Percentiles rank a stretch among this genome's conserved stretches.
These are phyloP conservation scores for Chinchilla lanigera DNA, from an alignment of 2,113 vertebrate species.

Conservation along the genomic window DNA sequence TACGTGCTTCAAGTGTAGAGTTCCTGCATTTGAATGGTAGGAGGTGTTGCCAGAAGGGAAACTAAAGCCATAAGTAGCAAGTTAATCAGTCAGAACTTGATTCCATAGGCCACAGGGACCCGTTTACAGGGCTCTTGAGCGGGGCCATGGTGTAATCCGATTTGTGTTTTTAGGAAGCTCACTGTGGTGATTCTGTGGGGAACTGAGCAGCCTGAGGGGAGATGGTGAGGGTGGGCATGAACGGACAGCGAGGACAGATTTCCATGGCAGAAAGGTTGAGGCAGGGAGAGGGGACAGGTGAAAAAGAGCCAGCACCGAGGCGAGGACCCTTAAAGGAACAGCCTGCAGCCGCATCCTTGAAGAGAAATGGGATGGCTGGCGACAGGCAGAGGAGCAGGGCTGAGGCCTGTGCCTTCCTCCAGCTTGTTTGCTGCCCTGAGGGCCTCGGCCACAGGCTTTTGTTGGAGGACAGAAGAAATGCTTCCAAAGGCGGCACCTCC, in stretches of 20 bases:
- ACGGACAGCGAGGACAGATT: background rate
- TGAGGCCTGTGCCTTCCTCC: conserved; percentile 36
- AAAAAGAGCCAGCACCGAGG: background rate
- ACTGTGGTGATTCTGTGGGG: background rate
- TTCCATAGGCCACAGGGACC: background rate
- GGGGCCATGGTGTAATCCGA: background rate
- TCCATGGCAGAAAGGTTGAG: background rate
- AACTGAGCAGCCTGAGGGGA: background rate
- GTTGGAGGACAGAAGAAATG: conserved; percentile 80
- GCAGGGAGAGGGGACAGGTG: background rate
- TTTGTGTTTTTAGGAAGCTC: background rate
- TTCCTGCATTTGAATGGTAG: background rate
- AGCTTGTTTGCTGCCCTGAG: conserved; percentile 72
- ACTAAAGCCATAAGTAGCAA: background rate
- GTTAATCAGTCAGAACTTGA: background rate
- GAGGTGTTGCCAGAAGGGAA: background rate
- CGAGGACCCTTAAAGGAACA: background rate
- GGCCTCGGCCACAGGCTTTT: conserved; percentile 69
- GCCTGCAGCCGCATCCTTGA: background rate
- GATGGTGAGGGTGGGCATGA: background rate
- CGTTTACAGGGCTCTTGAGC: background rate
- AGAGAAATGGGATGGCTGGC: background rate
- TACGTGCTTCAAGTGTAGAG: background rate
- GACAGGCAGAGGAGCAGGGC: background rate
- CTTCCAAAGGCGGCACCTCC: conserved; percentile 66